Percentiles rank a stretch among this genome's conserved stretches.
Evolutionary conservation across 2,113 vertebrate species (phyloP).

Genomic region (Xenus cinereus): DNA sequence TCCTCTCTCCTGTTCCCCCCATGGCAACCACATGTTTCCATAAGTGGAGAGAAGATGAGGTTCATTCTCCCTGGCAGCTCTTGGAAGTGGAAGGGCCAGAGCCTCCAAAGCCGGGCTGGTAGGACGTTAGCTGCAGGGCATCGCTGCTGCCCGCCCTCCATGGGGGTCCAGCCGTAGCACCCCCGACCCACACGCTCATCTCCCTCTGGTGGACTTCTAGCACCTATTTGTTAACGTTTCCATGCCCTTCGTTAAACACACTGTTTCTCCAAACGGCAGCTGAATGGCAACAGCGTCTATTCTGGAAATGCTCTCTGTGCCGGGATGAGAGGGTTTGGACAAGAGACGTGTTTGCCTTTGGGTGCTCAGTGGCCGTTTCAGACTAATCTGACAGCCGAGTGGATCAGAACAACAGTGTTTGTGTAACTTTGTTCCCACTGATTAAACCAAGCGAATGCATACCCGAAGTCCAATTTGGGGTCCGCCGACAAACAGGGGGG

Average conservation of each 20-base stretch:
- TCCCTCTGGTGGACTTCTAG: neutral
- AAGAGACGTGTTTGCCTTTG: neutral
- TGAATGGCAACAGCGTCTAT: neutral
- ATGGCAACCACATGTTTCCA: slow-evolving; percentile 23
- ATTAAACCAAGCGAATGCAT: neutral
- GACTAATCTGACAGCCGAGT: neutral
- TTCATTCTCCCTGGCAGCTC: neutral
- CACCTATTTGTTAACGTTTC: neutral
- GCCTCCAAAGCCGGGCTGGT: neutral
- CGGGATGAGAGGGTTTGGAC: neutral
- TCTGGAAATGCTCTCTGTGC: neutral
- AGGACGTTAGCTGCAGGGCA: fast-evolving
- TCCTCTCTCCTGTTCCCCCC: neutral
- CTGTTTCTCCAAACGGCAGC: neutral
- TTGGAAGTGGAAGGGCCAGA: neutral
- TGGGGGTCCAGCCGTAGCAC: neutral
- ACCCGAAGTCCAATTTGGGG: neutral
- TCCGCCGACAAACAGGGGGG: fast-evolving
- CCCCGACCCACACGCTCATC: fast-evolving
- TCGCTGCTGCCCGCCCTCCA: fast-evolving
- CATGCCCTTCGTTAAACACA: fast-evolving
- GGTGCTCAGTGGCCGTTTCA: neutral
- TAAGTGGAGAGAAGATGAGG: neutral
- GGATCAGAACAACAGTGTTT: neutral
- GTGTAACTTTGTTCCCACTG: neutral